phyloP scores from a whole-genome alignment of 2,797 vertebrate genomes.

The Enteromius treurensis region DNA sequence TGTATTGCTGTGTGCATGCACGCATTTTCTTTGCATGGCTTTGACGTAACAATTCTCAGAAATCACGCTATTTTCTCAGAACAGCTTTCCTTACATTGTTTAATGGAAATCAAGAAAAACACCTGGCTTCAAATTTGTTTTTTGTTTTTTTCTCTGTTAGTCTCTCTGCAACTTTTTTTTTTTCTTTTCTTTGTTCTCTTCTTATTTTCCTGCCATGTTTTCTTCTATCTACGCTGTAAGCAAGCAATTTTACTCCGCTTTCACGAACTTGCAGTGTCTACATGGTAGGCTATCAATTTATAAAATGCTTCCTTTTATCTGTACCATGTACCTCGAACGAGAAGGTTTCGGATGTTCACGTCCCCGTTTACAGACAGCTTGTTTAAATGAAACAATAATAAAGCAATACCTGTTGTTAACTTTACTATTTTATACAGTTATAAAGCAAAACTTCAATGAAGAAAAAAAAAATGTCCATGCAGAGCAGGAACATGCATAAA shows the following conservation, averaged over 20 bases:
- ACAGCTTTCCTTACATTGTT: constrained; percentile 70
- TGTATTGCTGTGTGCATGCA: constrained; percentile 88
- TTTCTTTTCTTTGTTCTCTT: constrained; percentile 58
- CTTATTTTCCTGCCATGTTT: constrained; percentile 60
- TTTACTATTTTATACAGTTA: constrained; percentile 88
- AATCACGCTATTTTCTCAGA: constrained; percentile 74
- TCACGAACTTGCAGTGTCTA: neutral
- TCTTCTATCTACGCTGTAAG: constrained; percentile 29
- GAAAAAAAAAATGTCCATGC: constrained; percentile 61
- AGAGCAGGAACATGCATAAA: constrained; percentile 86
- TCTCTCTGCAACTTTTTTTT: constrained; percentile 57
- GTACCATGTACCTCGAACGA: constrained; percentile 76
- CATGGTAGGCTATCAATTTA: constrained; percentile 58
- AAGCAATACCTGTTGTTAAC: constrained; percentile 94
- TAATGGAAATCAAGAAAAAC: constrained; percentile 61
- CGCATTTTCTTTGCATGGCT: constrained; percentile 93
- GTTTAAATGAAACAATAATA: constrained; percentile 73
- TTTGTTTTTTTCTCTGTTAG: constrained; percentile 75
- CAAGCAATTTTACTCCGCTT: neutral
- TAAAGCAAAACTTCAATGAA: constrained; percentile 53
- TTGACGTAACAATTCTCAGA: constrained; percentile 83
- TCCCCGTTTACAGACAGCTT: constrained; percentile 70
- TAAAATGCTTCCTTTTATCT: constrained; percentile 86
- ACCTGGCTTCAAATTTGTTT: constrained; percentile 65
- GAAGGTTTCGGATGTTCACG: constrained; percentile 67